phyloP scores from a whole-genome alignment of 2,888 invertebrate genomes.

The Drosophila subquinaria region DNA sequence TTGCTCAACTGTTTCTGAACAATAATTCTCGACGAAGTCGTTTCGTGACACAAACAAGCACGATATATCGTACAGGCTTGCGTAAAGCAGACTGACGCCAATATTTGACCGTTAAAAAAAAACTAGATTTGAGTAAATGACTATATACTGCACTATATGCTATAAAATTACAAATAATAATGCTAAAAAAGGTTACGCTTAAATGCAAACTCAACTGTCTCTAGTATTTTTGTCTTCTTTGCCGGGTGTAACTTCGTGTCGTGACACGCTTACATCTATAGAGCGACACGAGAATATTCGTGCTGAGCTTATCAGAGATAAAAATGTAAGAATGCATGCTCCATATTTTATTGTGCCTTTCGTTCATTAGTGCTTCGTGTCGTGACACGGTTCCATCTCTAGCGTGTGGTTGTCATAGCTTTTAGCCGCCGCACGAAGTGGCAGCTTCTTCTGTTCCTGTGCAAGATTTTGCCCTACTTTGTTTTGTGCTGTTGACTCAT shows the following conservation, averaged over 20 bases:
- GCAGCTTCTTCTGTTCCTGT: constrained; percentile 9
- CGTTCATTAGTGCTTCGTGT: background rate
- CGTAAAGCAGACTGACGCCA: too few relatives aligned
- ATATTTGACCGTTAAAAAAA: too few relatives aligned
- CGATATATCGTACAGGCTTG: too few relatives aligned
- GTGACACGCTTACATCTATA: constrained; percentile 3
- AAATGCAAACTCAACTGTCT: background rate
- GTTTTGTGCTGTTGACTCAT: constrained; percentile 33
- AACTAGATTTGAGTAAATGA: too few relatives aligned
- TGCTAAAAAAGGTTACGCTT: too few relatives aligned
- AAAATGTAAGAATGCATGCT: background rate
- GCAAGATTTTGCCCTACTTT: constrained; percentile 25
- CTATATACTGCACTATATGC: too few relatives aligned
- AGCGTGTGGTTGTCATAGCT: constrained; percentile 13
- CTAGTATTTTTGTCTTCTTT: background rate
- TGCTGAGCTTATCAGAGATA: background rate
- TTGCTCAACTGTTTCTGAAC: constrained; percentile 3
- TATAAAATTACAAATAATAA: too few relatives aligned
- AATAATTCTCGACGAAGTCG: background rate
- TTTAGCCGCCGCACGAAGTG: constrained; percentile 21
- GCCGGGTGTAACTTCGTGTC: background rate
- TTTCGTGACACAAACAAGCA: background rate
- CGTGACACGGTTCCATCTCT: constrained; percentile 10
- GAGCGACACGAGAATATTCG: background rate
- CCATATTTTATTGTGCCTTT: background rate